Evolutionary conservation across 53 echinoderm and acorn worm species (phyloP).

Genomic region (Patiria pectinifera): DNA sequence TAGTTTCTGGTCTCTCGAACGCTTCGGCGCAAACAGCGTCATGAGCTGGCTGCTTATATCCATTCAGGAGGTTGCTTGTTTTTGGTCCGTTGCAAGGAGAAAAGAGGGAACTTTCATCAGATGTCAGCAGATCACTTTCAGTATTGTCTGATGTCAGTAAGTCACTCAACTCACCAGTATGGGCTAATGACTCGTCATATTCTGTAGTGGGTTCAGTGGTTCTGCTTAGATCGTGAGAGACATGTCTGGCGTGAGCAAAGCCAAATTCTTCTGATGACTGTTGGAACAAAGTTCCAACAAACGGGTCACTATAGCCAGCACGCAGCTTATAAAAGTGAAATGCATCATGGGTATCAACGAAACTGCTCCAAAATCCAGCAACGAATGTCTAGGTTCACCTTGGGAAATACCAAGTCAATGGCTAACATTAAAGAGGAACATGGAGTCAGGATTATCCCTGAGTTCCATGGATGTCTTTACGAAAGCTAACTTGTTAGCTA

Average conservation of each 20-base stretch:
- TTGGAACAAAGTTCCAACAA: neutral
- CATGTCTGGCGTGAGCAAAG: neutral
- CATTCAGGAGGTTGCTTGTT: neutral
- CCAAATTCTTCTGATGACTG: neutral
- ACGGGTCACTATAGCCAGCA: too few species aligned
- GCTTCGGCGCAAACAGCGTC: neutral
- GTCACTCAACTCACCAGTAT: neutral
- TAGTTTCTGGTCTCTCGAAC: neutral
- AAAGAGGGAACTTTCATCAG: constrained; percentile 32
- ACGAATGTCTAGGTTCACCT: too few species aligned
- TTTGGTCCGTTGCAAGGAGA: neutral
- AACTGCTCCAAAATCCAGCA: too few species aligned
- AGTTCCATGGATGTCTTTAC: too few species aligned
- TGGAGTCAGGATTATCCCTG: too few species aligned
- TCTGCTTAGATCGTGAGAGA: neutral
- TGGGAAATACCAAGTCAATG: too few species aligned
- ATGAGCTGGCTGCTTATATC: neutral
- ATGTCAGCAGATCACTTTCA: constrained; percentile 39
- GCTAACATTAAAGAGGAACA: too few species aligned
- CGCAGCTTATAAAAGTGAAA: too few species aligned
- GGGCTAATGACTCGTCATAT: neutral
- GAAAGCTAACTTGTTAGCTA: too few species aligned
- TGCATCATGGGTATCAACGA: too few species aligned
- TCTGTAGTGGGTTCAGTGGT: neutral
- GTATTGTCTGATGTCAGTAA: neutral